Percentiles rank a stretch among this genome's conserved stretches.
Conservation (phyloP, 2,888 invertebrate species). For the Eupithecia tripunctaria region DNA sequence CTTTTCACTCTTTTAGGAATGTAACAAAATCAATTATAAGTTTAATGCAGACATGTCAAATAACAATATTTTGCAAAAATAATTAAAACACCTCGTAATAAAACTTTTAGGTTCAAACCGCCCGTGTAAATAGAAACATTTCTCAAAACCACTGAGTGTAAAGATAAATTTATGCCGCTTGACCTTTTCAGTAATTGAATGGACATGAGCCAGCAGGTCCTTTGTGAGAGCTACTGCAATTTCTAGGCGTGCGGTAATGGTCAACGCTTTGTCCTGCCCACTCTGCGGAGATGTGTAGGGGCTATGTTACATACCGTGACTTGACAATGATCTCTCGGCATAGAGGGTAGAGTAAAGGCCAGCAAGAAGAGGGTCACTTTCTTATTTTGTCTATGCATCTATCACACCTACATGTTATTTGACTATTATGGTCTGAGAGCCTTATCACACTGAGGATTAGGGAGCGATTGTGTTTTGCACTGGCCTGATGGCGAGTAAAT, state of each 20-base stretch:
- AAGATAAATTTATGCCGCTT: conserved; percentile 53
- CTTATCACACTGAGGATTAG: too few species aligned
- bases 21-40: too few species aligned
- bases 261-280: conserved; percentile 58
- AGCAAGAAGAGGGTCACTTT: background rate
- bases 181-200: conserved; percentile 71
- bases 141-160: conserved; percentile 27
- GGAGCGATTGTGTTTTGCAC: too few species aligned
- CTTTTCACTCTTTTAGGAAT: background rate
- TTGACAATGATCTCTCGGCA: background rate
- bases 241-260: conserved; percentile 61
- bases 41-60: background rate
- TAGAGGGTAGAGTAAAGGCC: background rate
- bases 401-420: background rate
- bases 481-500: too few species aligned
- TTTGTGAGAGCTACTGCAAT: conserved; percentile 67
- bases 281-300: conserved; percentile 53
- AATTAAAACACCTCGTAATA: background rate
- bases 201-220: conserved; percentile 69
- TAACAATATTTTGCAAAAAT: background rate
- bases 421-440: background rate
- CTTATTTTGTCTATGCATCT: background rate
- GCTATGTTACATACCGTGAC: conserved; percentile 21
- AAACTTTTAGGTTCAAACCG: conserved; percentile 32
- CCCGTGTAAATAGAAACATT: conserved; percentile 38